Percentiles rank a stretch among this genome's conserved stretches.
Conservation (phyloP, 2,797 vertebrate genomes). For the Sciurus vulgaris region DNA sequence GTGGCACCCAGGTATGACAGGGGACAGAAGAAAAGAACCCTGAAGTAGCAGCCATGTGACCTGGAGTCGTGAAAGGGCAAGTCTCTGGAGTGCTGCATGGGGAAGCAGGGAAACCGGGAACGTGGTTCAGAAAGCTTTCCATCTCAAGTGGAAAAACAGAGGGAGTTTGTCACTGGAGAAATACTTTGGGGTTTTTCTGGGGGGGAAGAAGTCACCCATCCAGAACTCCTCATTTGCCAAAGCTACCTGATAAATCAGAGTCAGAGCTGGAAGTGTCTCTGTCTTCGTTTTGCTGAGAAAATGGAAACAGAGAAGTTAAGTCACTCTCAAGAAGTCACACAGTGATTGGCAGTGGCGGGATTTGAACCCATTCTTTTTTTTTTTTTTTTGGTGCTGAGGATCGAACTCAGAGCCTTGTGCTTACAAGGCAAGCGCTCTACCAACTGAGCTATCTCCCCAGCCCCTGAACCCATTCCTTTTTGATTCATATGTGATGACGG, state of each 20-base stretch:
- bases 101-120: not conserved
- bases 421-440: too few relatives aligned
- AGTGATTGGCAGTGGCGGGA: not conserved
- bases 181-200: not conserved
- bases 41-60: not conserved
- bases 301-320: not conserved
- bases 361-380: not conserved
- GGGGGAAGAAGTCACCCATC: not conserved
- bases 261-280: not conserved
- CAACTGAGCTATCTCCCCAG: too few relatives aligned
- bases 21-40: slow-evolving; percentile 12
- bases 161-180: not conserved
- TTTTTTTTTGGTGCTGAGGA: too few relatives aligned
- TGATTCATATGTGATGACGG: not conserved
- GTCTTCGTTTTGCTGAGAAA: not conserved
- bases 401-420: too few relatives aligned
- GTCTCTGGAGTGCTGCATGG: not conserved
- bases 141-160: not conserved
- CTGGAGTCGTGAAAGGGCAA: not conserved
- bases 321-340: not conserved
- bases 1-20: slow-evolving; percentile 25
- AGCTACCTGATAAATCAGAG: not conserved
- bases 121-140: not conserved
- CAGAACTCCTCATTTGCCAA: not conserved
- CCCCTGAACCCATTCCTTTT: not conserved